Base-by-base conservation (phyloP, 2,888 invertebrate species). In the Rhamnusium bicolor region DNA sequence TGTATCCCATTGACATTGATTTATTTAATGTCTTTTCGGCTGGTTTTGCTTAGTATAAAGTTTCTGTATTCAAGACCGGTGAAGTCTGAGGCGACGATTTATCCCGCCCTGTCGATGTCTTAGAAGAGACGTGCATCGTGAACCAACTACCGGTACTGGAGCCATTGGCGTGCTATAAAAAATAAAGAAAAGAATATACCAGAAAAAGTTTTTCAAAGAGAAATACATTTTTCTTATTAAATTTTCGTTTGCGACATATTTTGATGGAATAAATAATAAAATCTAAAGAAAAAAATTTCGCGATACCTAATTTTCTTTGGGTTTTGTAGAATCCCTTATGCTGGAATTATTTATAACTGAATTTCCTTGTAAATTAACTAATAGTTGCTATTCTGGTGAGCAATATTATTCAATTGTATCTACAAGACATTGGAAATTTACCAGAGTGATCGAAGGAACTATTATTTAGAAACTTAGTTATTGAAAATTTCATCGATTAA, bases 41-140 rank as follows among this genome's bases (percentile, higher is more conserved):
- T 71, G 73, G 72, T 77, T 80, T 68, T 74, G 77, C 78, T 79
- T 75, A 75, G 73, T 62, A 71, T 58, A 74, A 77, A 78, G 73
- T 80, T 80, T 78, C 75, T 71, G 77, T 73, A 80, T 80, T 78
- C 79, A 77, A 72, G 75, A 69, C 69, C 74, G 75, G 72, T 74
- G 76, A 78, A 79, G 75, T 78, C 78, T 77, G 74, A 69, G 72
- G 72, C 77, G 80, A 74, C 80, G 77, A 80, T 77, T 76, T 76
- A 79, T 80, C 76, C 79, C 77, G 75, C 76, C 77, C 77, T 78
- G 77, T 78, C 80, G 75, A 78, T 77, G 80, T 77, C 75, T 71
- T 73, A 72, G 72, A 71, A 70, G 60, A 75, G 72, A 74, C 73
- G 77, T 69, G 74, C 71, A 73, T 75, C 77, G 74, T 53, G 56